These are phyloP conservation scores for Anas capensis DNA, from an alignment of 2,797 vertebrate genomes.

Conservation along the genomic window DNA sequence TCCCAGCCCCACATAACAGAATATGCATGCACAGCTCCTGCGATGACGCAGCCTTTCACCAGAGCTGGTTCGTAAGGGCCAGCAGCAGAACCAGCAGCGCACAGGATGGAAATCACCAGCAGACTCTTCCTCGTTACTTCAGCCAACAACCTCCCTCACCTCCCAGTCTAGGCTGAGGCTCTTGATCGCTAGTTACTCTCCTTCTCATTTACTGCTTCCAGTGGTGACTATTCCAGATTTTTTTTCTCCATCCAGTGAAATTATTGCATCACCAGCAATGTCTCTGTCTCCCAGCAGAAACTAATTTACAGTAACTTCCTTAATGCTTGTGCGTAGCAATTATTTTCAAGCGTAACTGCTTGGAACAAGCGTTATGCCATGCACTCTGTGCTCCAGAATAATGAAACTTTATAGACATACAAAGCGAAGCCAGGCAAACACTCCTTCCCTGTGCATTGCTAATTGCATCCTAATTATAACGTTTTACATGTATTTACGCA, in stretches of 20 bases:
- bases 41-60: neutral
- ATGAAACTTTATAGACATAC: constrained; percentile 11
- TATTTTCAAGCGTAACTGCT: constrained; percentile 32
- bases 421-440: constrained; percentile 22
- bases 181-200: neutral
- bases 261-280: neutral
- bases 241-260: neutral
- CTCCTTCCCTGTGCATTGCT: constrained; percentile 44
- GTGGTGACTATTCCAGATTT: neutral
- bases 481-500: constrained; percentile 47
- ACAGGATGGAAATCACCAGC: neutral
- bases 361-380: neutral
- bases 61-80: neutral
- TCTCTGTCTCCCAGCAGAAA: constrained; percentile 19
- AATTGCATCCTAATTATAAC: constrained; percentile 50
- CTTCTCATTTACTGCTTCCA: neutral
- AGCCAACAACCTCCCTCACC: neutral
- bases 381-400: constrained; percentile 12
- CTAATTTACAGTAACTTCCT: neutral
- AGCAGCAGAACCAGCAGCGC: neutral
- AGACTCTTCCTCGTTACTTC: neutral
- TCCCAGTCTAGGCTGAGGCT: neutral
- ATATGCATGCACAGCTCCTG: neutral
- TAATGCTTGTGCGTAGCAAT: neutral
- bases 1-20: neutral